These are phyloP conservation scores for Erpornis zantholeuca DNA, from an alignment of 2,113 vertebrate genomes.

Conservation along the genomic window DNA sequence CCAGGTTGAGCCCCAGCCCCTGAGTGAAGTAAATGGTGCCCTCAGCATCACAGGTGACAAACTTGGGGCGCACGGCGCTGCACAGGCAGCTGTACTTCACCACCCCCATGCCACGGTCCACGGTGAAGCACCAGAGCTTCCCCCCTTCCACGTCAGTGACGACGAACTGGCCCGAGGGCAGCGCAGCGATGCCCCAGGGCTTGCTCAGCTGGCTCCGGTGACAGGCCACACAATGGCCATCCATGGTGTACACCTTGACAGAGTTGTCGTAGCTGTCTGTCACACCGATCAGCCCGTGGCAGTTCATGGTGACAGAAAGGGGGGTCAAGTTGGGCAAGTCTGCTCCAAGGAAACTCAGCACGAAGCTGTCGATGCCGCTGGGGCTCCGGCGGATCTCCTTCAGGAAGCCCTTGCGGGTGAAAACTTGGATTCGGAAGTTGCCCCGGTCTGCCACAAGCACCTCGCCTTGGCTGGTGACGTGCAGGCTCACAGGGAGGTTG, in stretches of 20 bases:
- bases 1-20: constrained; percentile 91
- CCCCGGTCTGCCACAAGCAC: constrained; percentile 94
- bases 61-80: constrained; percentile 92
- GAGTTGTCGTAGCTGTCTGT: constrained; percentile 98
- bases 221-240: constrained; percentile 91
- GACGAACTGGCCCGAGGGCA: constrained; percentile 93
- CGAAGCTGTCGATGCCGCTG: constrained; percentile 94
- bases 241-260: constrained; percentile 93
- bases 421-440: constrained; percentile 94
- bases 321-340: constrained; percentile 93
- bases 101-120: constrained; percentile 89
- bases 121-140: constrained; percentile 93
- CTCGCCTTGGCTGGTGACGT: constrained; percentile 87
- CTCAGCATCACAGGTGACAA: constrained; percentile 90
- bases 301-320: constrained; percentile 92
- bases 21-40: constrained; percentile 97
- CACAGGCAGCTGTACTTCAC: constrained; percentile 93
- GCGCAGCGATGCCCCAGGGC: constrained; percentile 93
- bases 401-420: constrained; percentile 93
- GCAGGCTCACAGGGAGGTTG: constrained; percentile 91
- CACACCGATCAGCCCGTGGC: constrained; percentile 91
- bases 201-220: constrained; percentile 95
- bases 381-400: constrained; percentile 94
- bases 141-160: constrained; percentile 96
- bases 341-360: constrained; percentile 92